These are phyloP conservation scores for Saiga tatarica DNA, from an alignment of 2,113 vertebrate species.

Conservation along the genomic window DNA sequence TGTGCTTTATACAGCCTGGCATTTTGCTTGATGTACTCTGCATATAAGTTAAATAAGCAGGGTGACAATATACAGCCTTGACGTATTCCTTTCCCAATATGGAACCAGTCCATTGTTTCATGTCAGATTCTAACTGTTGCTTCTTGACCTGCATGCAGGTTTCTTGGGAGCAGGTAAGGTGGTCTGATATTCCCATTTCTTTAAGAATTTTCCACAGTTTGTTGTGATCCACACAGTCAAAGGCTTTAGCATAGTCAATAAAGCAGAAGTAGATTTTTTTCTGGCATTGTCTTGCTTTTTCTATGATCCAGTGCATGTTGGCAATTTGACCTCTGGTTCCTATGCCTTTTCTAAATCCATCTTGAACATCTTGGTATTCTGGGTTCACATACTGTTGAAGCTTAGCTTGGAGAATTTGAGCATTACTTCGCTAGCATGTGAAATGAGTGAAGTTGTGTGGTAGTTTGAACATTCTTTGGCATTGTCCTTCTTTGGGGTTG, in stretches of 20 bases:
- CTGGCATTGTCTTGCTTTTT: neutral
- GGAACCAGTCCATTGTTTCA: neutral
- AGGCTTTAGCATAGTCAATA: neutral
- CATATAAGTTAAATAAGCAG: neutral
- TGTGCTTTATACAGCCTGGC: neutral
- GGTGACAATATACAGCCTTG: neutral
- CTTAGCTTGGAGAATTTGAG: neutral
- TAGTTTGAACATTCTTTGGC: neutral
- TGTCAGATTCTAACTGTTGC: neutral
- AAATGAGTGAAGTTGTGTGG: neutral
- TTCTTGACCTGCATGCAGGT: neutral
- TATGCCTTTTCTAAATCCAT: neutral
- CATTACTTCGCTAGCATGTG: neutral
- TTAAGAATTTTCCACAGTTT: neutral
- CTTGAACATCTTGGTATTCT: neutral
- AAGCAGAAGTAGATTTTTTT: neutral
- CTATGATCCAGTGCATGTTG: neutral
- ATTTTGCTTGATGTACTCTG: neutral
- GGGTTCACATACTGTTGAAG: neutral
- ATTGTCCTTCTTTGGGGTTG: neutral
- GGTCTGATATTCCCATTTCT: neutral
- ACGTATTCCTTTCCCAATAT: neutral
- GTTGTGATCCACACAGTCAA: neutral
- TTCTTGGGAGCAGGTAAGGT: neutral
- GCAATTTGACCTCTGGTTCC: neutral